Base-by-base conservation (phyloP, 2,797 vertebrate genomes). In the Catamblyrhynchus diadema region DNA sequence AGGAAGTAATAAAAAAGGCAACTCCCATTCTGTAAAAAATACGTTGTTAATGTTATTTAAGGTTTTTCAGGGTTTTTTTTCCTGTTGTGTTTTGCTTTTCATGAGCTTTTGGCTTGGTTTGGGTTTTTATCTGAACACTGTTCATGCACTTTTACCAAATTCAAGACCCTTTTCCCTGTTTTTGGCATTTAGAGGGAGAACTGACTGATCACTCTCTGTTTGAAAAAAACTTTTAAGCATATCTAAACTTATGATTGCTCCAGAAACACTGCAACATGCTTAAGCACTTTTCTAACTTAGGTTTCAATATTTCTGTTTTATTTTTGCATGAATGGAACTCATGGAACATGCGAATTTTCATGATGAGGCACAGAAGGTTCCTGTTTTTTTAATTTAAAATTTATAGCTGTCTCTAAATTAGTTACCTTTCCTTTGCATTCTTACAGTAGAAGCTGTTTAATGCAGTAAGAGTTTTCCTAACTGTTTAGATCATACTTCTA, bases 371-470 rank as follows among this genome's bases (percentile, higher is more conserved):
- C 9, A 27, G 37, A 47, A 57, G 3, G 8, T 67, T 64, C 3
- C 8, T 83, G 5, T 60, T 59, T 1, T 61, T 77, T 24, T 41
- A 37, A 28, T 39, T 70, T 25, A 60, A 74, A 78, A 39, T 12
- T 30, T 50, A 10, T 2, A 59, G 2, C 33, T 73, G 6, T 59
- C 23, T 78, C 12, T 50, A 37, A 50, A 42, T 57, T n/a, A 45
- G 45, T 86, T 60, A 81, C 22, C 47, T 93, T 92, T 70, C 61
- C 27, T 92, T 93, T 85, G 77, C 21, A 16, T 54, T 61, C 37
- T 89, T 87, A 62, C 6, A 54, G 41, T 54, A 69, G 37, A 80
- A 95, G 35, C 15, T 60, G 13, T 94, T 89, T 60, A 37, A 61
- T 81, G 13, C 37, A 74, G 32, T 83, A 62, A 60, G 47, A 60